A percentile compares a stretch with the other conserved stretches of the same genome.
Conservation (phyloP, 2,113 vertebrate genomes). For the Neofelis nebulosa region DNA sequence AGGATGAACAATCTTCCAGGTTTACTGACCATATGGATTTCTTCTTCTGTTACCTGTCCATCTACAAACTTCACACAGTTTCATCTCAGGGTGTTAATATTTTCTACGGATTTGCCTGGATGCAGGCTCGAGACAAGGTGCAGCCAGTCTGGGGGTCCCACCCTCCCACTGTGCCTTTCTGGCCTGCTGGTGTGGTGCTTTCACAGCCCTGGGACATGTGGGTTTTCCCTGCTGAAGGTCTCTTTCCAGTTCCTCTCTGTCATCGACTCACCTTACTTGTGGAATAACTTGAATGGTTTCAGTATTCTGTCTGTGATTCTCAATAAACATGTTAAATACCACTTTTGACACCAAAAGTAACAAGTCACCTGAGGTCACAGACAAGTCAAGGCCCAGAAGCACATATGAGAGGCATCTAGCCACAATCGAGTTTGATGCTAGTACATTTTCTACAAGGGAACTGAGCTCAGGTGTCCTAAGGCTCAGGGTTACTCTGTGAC, state of each 20-base stretch:
- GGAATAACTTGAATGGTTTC: neutral
- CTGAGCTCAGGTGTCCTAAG: neutral
- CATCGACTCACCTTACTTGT: neutral
- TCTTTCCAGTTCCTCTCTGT: neutral
- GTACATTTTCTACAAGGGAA: neutral
- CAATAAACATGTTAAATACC: neutral
- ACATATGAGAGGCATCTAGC: neutral
- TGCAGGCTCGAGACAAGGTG: neutral
- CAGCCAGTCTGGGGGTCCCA: neutral
- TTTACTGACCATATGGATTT: neutral
- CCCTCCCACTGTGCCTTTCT: neutral
- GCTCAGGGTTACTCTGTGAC: neutral
- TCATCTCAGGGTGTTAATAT: neutral
- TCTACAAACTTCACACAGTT: neutral
- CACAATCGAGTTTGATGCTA: accelerated
- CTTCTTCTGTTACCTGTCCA: neutral
- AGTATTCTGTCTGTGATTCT: neutral
- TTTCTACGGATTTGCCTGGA: neutral
- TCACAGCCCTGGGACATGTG: accelerated
- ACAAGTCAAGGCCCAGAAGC: neutral
- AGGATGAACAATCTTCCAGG: neutral
- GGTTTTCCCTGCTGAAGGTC: neutral
- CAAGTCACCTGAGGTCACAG: neutral
- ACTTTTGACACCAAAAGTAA: neutral
- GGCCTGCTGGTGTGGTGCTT: neutral